Conservation (phyloP, 2,797 vertebrate species). For the Falco cherrug region DNA sequence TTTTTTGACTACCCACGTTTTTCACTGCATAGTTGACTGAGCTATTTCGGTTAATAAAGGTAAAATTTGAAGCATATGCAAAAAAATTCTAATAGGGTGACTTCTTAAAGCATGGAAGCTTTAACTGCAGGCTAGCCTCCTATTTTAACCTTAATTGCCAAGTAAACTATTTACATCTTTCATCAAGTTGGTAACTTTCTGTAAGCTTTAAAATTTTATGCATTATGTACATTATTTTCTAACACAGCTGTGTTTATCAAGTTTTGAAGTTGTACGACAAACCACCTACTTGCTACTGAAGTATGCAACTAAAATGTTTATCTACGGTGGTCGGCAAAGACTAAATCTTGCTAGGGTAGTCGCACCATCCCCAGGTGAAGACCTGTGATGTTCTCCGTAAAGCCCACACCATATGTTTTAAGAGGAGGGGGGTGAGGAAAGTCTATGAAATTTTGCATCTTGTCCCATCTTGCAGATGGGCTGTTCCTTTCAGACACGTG, state of each 20-base stretch:
- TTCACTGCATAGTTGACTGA: slow-evolving; percentile 11
- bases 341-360: background rate
- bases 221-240: background rate
- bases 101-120: background rate
- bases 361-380: background rate
- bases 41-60: background rate
- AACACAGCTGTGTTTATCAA: background rate
- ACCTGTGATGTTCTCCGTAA: background rate
- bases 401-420: background rate
- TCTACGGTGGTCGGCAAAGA: background rate
- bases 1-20: background rate
- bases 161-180: background rate
- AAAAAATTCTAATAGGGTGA: background rate
- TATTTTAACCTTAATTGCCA: background rate
- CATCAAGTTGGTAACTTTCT: background rate
- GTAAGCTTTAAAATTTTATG: background rate
- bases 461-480: background rate
- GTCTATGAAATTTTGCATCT: background rate
- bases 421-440: too few relatives aligned
- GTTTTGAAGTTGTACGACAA: background rate
- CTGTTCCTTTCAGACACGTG: background rate
- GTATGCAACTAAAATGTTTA: background rate
- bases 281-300: background rate
- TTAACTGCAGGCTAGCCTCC: background rate
- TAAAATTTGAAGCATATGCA: background rate